Evolutionary conservation across 1,140 invertebrate genomes (phyloP).

Genomic region (Macrobrachium nipponense): DNA sequence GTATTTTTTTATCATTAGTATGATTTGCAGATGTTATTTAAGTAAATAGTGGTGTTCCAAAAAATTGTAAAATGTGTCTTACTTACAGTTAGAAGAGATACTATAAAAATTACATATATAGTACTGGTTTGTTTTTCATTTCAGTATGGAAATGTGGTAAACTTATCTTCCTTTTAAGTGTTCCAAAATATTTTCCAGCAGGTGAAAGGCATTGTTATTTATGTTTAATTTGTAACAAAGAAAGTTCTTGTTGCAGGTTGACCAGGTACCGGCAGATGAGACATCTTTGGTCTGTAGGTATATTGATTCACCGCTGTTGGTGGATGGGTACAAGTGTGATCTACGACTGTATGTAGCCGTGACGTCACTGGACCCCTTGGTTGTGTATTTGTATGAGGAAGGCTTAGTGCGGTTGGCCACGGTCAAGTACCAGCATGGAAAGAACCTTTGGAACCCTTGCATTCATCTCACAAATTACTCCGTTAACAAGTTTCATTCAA

Average conservation of each 20-base stretch:
- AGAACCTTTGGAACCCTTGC: slow-evolving; percentile 69
- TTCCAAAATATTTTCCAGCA: no score
- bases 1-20: no score
- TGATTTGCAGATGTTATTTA: no score
- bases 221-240: no score
- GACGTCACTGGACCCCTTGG: slow-evolving; percentile 74
- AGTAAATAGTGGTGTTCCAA: no score
- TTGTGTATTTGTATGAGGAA: slow-evolving; percentile 75
- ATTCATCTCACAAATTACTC: slow-evolving; percentile 76
- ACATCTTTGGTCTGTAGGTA: slow-evolving; percentile 93
- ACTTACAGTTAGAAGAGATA: no score
- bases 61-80: no score
- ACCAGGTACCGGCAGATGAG: slow-evolving; percentile 91
- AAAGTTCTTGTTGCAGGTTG: slow-evolving; percentile 75
- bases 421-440: slow-evolving; percentile 66
- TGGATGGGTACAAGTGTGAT: slow-evolving; percentile 94
- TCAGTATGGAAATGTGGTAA: no score
- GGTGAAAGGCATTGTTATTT: no score
- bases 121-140: no score
- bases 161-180: no score
- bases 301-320: slow-evolving; percentile 91
- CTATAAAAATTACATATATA: no score
- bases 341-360: slow-evolving; percentile 74
- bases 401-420: slow-evolving; percentile 71
- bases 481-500: slow-evolving; percentile 71